Evolutionary conservation across 2,888 invertebrate genomes (phyloP).

Genomic region (Crocallis elinguaria): DNA sequence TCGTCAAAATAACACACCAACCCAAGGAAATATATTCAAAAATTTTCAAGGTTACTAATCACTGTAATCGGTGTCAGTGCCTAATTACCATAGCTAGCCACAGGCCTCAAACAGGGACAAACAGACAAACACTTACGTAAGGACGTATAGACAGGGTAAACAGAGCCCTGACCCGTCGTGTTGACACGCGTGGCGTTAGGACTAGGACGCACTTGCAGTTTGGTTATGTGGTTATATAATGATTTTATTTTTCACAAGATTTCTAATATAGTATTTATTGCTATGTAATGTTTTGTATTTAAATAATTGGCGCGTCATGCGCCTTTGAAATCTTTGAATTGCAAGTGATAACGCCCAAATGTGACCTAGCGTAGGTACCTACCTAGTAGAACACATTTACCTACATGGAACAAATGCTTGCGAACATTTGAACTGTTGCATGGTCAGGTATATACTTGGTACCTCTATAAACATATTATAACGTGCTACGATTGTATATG

Average conservation of each 20-base stretch:
- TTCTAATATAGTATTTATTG: background rate
- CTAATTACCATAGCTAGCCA: slow-evolving; percentile 13
- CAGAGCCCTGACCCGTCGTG: slow-evolving; percentile 16
- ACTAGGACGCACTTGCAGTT: background rate
- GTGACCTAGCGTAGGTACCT: too few species aligned
- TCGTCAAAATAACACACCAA: background rate
- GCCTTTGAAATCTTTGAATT: too few species aligned
- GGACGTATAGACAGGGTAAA: slow-evolving; percentile 1
- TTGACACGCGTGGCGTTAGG: slow-evolving; percentile 9
- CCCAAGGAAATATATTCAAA: background rate
- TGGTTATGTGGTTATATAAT: slow-evolving; percentile 20
- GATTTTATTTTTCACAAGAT: slow-evolving; percentile 18
- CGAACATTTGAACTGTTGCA: too few species aligned
- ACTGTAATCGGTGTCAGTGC: slow-evolving; percentile 6
- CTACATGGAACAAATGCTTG: too few species aligned
- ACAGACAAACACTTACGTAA: slow-evolving; percentile 17
- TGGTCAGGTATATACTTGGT: too few species aligned
- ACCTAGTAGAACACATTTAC: too few species aligned
- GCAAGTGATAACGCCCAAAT: too few species aligned
- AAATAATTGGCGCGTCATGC: too few species aligned
- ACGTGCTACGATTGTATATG: too few species aligned
- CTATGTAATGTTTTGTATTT: too few species aligned
- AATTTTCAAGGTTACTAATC: slow-evolving; percentile 1
- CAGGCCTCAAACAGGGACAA: slow-evolving; percentile 4
- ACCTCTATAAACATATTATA: too few species aligned